A percentile compares a stretch with the other conserved stretches of the same genome.
Evolutionary conservation across 2,888 invertebrate genomes (phyloP).

Genomic region (Dyspetes luteomarginatus): DNA sequence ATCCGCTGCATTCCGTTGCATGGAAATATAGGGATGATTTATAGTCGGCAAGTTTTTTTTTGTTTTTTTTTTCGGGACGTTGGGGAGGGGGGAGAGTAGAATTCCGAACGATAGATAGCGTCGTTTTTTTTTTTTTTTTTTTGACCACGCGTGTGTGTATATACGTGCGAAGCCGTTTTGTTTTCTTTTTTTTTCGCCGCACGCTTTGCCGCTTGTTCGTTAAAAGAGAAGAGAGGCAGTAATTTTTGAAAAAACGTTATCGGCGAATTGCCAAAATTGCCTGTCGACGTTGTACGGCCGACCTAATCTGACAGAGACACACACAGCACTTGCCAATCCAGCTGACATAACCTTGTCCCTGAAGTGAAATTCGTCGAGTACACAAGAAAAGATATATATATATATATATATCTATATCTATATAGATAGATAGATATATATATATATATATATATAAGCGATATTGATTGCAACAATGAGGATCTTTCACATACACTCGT

Average conservation of each 20-base stretch:
- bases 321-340: constrained; percentile 78
- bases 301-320: constrained; percentile 80
- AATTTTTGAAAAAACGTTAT: neutral
- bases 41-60: constrained; percentile 71
- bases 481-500: constrained; percentile 18
- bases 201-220: neutral
- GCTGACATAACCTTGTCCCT: constrained; percentile 81
- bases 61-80: constrained; percentile 50
- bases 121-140: neutral
- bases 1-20: constrained; percentile 84
- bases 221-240: neutral
- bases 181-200: neutral
- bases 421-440: too few relatives aligned
- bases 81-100: neutral
- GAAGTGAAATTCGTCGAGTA: neutral
- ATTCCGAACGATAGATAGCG: constrained; percentile 6
- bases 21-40: constrained; percentile 82
- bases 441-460: too few relatives aligned
- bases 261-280: neutral
- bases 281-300: constrained; percentile 73
- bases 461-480: constrained; percentile 37
- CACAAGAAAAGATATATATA: neutral
- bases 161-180: neutral
- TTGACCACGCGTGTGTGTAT: neutral
- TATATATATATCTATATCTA: too few relatives aligned